Percentiles rank a stretch among this genome's conserved stretches.
Evolutionary conservation across 2,113 vertebrate species (phyloP).

Genomic region (Cavia aperea): DNA sequence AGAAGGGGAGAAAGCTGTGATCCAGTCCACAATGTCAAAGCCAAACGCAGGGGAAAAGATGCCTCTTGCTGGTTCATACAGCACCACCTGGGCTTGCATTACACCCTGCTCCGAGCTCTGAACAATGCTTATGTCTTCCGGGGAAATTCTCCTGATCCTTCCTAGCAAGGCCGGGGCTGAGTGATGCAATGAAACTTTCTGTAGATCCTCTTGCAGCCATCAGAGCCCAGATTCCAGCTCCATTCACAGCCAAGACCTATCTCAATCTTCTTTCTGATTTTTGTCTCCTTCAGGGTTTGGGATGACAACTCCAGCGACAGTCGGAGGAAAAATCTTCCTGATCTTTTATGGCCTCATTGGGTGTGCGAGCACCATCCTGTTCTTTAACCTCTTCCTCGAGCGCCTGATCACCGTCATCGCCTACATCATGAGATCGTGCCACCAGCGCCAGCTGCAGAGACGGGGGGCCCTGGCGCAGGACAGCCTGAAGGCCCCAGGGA

Average conservation of each 20-base stretch:
- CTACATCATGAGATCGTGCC: conserved; percentile 85
- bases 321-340: conserved; percentile 92
- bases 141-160: not conserved
- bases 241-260: not conserved
- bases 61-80: not conserved
- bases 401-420: conserved; percentile 93
- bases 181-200: not conserved
- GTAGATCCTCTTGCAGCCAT: not conserved
- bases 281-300: conserved; percentile 87
- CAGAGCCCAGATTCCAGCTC: not conserved
- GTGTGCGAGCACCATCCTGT: conserved; percentile 93
- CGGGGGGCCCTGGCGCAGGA: conserved; percentile 79
- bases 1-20: not conserved
- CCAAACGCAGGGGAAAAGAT: not conserved
- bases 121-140: not conserved
- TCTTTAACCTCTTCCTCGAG: conserved; percentile 98
- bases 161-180: not conserved
- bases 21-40: not conserved
- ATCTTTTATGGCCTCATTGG: conserved; percentile 95
- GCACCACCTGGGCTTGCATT: not conserved
- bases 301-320: conserved; percentile 94
- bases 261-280: conserved; percentile 62
- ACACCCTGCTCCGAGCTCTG: not conserved
- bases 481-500: conserved; percentile 50
- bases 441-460: conserved; percentile 80